Base-by-base conservation (phyloP, 2,888 invertebrate species). In the Vanessa cardui region DNA sequence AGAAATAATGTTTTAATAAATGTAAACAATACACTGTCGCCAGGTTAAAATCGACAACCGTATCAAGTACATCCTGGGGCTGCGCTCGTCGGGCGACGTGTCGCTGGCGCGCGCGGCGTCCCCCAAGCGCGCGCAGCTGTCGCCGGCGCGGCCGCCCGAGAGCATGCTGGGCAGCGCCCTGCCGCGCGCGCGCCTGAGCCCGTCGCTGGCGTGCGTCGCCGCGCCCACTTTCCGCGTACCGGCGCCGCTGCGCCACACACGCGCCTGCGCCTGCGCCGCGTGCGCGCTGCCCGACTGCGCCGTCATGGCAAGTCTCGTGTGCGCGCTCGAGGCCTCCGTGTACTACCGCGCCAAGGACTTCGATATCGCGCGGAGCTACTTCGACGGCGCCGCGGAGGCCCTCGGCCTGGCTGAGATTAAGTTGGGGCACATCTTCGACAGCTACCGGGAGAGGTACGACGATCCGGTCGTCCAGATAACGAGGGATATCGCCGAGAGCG, bases 31-130 rank as follows among this genome's bases (percentile, higher is more conserved):
- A 46, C 49, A 16, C 62, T 61, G 44, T 64, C 65, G 73, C 64
- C 81, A 91, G 91, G 76, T 81, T 0, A 86, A 81, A 70, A 87
- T 90, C 62, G 88, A 90, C 73, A 84, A 85, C 59, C 83, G 83
- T 0, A 76, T 92, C 0, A 90, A 90, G 68, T 79, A 84, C 73
- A 83, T 86, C 5, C 69, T 89, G 1, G 90, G 89, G 0, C 69
- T 89, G 0, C 83, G 83, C 15, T 72, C 81, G 0, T 73, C 80
- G 0, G 81, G 77, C 67, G 70, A 70, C 44, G 18, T 71, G 70
- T 56, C 64, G 56, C 8, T 44, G 58, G 7, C 8, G 44, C 6
- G 18, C 31, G 50, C 49, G n/a, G 16, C n/a, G 56, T 9, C 26
- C 31, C 47, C 39, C 15, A 70, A 72, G 61, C 72, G 8, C 73